These are phyloP conservation scores for Hermaeophaga mercurialis DNA, from an alignment of 2,888 invertebrate species.

Conservation along the genomic window DNA sequence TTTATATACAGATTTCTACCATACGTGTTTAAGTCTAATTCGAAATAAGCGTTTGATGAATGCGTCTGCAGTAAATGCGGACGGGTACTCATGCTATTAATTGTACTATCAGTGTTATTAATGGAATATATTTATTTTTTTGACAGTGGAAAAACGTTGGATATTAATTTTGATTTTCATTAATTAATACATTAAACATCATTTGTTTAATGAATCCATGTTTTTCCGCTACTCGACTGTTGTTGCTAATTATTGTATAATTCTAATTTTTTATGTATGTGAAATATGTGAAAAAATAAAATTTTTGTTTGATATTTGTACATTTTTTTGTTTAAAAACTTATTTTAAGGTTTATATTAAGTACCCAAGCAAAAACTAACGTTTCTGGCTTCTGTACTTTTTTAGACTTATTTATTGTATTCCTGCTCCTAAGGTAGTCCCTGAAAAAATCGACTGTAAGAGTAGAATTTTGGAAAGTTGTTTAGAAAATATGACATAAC, in stretches of 20 bases:
- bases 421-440: too few species aligned
- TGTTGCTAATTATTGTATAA: constrained; percentile 40
- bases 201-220: constrained; percentile 18
- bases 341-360: too few species aligned
- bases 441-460: too few species aligned
- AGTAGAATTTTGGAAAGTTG: too few species aligned
- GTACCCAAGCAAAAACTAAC: too few species aligned
- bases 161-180: too few species aligned
- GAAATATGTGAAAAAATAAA: constrained; percentile 32
- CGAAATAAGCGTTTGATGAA: constrained; percentile 8
- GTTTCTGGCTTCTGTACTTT: too few species aligned
- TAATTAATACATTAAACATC: too few species aligned
- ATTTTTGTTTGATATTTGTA: constrained; percentile 36
- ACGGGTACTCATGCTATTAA: neutral
- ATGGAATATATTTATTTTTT: constrained; percentile 30
- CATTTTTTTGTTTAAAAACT: too few species aligned
- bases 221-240: constrained; percentile 29
- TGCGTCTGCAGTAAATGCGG: constrained; percentile 6
- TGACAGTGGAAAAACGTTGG: constrained; percentile 26
- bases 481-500: too few species aligned
- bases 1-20: constrained; percentile 37
- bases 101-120: constrained; percentile 16
- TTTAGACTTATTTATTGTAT: too few species aligned
- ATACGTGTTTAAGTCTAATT: constrained; percentile 33
- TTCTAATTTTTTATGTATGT: constrained; percentile 42